phyloP scores from a whole-genome alignment of 2,888 invertebrate species.

The Agrotis ipsilon region DNA sequence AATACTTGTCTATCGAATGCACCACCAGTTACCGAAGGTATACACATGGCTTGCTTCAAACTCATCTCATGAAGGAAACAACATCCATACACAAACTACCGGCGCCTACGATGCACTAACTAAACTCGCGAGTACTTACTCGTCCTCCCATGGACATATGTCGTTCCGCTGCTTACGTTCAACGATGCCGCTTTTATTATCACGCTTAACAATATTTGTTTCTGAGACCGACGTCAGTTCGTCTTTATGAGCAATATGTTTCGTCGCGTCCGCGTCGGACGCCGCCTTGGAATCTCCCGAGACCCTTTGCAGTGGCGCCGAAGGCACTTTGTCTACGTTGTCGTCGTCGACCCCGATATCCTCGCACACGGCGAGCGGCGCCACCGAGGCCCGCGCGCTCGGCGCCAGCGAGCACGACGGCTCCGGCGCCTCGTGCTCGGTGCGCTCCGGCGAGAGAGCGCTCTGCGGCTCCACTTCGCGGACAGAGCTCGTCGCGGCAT shows the following conservation, averaged over 20 bases:
- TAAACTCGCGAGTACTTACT: conserved; percentile 93
- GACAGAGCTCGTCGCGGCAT: conserved; percentile 46
- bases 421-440: conserved; percentile 37
- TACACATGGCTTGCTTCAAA: conserved; percentile 29
- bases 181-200: conserved; percentile 82
- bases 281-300: conserved; percentile 77
- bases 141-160: conserved; percentile 98
- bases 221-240: conserved; percentile 85
- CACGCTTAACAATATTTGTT: conserved; percentile 87
- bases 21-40: conserved; percentile 29
- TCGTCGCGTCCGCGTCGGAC: conserved; percentile 81
- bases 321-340: conserved; percentile 90
- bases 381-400: conserved; percentile 83
- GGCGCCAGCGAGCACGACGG: conserved; percentile 33
- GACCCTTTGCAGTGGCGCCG: conserved; percentile 79
- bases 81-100: conserved; percentile 58
- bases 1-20: conserved; percentile 33
- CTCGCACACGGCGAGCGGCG: conserved; percentile 93
- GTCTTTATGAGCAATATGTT: conserved; percentile 85
- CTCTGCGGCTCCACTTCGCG: conserved; percentile 45
- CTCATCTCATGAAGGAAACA: conserved; percentile 40
- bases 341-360: conserved; percentile 93
- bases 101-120: conserved; percentile 67
- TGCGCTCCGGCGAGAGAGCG: conserved; percentile 30
- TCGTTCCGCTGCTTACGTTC: conserved; percentile 93